Percentiles rank a stretch among this genome's conserved stretches.
Evolutionary conservation across 53 echinoderm and acorn worm species (phyloP).

Genomic region (Hippasteria phrygiana): DNA sequence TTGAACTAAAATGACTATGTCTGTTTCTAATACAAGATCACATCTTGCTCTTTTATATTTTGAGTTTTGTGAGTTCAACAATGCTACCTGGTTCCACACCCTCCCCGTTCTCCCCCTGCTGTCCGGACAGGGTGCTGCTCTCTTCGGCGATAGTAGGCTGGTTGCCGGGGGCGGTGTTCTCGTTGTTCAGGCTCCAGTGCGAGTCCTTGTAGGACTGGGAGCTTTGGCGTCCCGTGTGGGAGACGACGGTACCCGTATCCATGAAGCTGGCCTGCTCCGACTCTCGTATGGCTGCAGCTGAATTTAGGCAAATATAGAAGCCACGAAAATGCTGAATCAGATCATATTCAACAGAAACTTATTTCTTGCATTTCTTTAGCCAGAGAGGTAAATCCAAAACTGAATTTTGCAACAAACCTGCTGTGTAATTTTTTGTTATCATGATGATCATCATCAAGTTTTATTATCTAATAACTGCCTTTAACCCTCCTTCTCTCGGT

Average conservation of each 20-base stretch:
- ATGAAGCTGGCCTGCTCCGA: conserved; percentile 34
- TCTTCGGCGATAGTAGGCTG: conserved; percentile 85
- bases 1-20: no score
- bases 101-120: conserved; percentile 64
- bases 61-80: neutral
- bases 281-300: conserved; percentile 35
- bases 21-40: no score
- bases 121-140: conserved; percentile 74
- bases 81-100: conserved; percentile 59
- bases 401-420: no score
- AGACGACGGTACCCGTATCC: conserved; percentile 51
- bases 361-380: no score
- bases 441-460: no score
- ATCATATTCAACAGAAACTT: no score
- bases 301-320: neutral
- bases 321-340: no score
- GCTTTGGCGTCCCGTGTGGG: conserved; percentile 84
- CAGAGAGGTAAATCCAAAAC: no score
- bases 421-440: no score
- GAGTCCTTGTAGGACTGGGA: conserved; percentile 83
- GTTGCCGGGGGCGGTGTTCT: conserved; percentile 59
- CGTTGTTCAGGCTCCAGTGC: conserved; percentile 88
- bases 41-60: no score
- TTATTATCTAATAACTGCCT: no score
- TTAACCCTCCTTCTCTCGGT: no score